A percentile compares a stretch with the other conserved stretches of the same genome.
These are phyloP conservation scores for Pogona vitticeps DNA, from an alignment of 2,113 vertebrate species.

Conservation along the genomic window DNA sequence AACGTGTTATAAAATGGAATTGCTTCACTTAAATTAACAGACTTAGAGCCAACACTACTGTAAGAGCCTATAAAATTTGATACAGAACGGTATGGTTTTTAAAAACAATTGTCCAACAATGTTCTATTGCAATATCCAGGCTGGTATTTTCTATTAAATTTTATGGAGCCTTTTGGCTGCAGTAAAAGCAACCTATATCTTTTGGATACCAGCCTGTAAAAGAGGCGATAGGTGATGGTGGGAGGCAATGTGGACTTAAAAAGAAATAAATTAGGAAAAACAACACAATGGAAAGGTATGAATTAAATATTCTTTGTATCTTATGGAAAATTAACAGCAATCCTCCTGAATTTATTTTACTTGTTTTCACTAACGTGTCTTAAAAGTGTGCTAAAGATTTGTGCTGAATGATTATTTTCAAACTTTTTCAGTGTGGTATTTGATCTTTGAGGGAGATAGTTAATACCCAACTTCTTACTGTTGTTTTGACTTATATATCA, in stretches of 20 bases:
- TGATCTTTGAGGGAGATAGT: background rate
- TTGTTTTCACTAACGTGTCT: background rate
- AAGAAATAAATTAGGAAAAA: conserved; percentile 22
- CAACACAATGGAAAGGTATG: conserved; percentile 3
- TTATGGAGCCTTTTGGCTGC: conserved; percentile 40
- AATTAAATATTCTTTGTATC: background rate
- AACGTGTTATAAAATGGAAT: conserved; percentile 6
- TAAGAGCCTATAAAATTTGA: conserved; percentile 47
- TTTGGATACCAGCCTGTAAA: background rate
- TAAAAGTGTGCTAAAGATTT: background rate
- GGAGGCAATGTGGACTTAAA: background rate
- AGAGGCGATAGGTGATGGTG: no score
- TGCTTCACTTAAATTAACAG: conserved; percentile 20
- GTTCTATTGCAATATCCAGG: conserved; percentile 54
- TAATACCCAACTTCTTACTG: no score
- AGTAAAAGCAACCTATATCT: background rate
- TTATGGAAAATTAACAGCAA: background rate
- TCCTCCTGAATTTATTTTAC: background rate
- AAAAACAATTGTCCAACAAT: background rate
- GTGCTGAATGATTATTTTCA: background rate
- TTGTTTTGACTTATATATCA: no score
- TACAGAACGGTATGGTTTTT: conserved; percentile 23
- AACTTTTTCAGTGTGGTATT: background rate
- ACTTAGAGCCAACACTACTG: background rate
- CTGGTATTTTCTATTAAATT: conserved; percentile 51